Evolutionary conservation across 2,797 vertebrate genomes (phyloP).

Genomic region (Ctenosaura bakeri): DNA sequence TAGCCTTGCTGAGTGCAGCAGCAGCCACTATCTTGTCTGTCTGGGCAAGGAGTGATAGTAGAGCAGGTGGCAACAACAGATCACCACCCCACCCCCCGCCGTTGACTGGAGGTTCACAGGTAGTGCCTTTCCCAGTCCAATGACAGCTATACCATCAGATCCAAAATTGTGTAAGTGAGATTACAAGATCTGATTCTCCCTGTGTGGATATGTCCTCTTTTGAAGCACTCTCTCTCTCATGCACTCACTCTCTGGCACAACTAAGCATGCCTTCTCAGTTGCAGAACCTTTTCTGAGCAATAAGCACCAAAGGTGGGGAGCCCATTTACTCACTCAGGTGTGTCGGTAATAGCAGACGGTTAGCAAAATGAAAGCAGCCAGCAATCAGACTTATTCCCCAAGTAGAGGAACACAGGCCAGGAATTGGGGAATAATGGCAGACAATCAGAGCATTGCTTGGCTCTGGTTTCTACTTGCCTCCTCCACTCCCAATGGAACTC

Average conservation of each 20-base stretch:
- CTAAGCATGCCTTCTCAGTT: neutral
- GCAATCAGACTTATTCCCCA: constrained; percentile 21
- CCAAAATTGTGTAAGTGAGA: neutral
- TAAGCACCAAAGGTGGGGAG: neutral
- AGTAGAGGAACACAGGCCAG: neutral
- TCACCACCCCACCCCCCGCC: no score
- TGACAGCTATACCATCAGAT: neutral
- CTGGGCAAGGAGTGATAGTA: no score
- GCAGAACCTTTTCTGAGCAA: constrained; percentile 1
- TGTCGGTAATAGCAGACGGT: neutral
- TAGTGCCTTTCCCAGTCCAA: no score
- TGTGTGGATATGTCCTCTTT: neutral
- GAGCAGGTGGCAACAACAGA: no score
- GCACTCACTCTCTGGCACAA: neutral
- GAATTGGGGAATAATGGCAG: neutral
- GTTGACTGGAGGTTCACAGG: no score
- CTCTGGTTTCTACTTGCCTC: neutral
- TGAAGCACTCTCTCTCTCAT: neutral
- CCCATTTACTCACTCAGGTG: constrained; percentile 27
- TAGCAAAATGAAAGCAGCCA: neutral
- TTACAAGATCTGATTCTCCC: neutral
- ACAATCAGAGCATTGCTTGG: constrained; percentile 1
- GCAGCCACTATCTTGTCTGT: no score
- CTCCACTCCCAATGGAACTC: neutral
- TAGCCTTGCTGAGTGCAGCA: no score